These are phyloP conservation scores for Urocyon cinereoargenteus DNA, from an alignment of 2,797 vertebrate species.

Conservation along the genomic window DNA sequence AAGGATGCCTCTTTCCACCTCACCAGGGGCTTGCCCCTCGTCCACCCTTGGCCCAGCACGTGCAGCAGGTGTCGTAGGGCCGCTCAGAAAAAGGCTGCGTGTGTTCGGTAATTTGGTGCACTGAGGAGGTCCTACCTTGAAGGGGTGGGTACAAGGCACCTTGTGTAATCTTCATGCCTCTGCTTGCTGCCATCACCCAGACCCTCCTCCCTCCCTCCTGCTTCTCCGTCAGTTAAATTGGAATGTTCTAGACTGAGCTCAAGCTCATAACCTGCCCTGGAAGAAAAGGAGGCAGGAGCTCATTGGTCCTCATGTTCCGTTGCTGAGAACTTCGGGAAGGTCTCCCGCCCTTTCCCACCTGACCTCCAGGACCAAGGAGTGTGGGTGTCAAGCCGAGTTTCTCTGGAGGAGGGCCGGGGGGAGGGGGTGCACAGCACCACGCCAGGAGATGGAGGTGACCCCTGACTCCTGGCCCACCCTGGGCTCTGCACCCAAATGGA, in stretches of 20 bases:
- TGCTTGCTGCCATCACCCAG: too few species aligned
- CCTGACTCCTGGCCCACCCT: neutral
- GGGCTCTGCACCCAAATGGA: neutral
- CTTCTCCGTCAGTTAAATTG: neutral
- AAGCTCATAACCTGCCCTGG: neutral
- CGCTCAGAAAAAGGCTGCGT: neutral
- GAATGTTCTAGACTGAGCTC: neutral
- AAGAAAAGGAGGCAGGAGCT: neutral
- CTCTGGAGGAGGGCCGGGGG: neutral
- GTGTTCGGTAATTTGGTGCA: rapidly evolving
- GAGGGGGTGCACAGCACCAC: neutral
- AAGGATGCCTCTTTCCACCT: neutral
- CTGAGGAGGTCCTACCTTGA: neutral
- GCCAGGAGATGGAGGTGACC: neutral
- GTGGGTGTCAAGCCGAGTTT: neutral
- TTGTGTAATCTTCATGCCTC: neutral
- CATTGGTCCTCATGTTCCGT: neutral
- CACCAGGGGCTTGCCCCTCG: neutral
- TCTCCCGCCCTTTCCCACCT: neutral
- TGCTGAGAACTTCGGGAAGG: neutral
- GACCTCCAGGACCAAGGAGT: neutral
- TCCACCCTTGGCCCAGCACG: neutral
- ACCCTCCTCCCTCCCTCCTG: neutral
- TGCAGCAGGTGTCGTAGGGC: neutral
- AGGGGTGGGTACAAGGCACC: too few species aligned